Conservation (phyloP, 2,113 vertebrate species). For the Plecturocebus donacophilus region DNA sequence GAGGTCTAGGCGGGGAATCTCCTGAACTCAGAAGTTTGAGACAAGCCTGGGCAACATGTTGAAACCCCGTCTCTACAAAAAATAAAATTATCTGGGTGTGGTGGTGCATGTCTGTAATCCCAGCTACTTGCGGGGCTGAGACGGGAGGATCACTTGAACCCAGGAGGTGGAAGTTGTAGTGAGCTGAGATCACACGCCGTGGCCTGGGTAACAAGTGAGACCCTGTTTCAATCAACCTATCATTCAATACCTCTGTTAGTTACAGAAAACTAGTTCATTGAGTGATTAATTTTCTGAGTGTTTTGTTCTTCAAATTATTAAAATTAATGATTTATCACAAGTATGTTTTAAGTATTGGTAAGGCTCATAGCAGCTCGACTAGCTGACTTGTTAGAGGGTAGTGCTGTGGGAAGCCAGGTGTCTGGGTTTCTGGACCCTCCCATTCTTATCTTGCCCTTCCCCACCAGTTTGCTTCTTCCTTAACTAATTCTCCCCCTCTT, state of each 20-base stretch:
- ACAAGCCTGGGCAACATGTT: too few relatives aligned
- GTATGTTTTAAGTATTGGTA: not conserved
- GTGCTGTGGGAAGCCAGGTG: not conserved
- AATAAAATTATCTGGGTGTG: too few relatives aligned
- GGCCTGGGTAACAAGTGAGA: too few relatives aligned
- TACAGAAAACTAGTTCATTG: slow-evolving; percentile 23
- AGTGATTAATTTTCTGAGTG: not conserved
- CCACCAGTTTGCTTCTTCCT: not conserved
- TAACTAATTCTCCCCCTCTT: not conserved
- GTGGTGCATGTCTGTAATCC: too few relatives aligned
- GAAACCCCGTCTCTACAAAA: too few relatives aligned
- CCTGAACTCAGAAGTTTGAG: too few relatives aligned
- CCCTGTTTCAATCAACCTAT: too few relatives aligned
- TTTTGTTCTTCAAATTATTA: slow-evolving; percentile 30
- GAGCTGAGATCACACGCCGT: too few relatives aligned
- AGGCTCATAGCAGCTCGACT: not conserved
- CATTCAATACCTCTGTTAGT: not conserved
- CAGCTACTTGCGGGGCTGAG: too few relatives aligned
- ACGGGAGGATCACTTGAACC: too few relatives aligned
- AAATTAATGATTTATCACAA: not conserved
- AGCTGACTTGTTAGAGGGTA: not conserved
- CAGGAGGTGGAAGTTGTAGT: too few relatives aligned
- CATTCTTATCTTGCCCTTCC: not conserved
- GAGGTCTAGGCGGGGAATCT: too few relatives aligned
- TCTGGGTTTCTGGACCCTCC: not conserved